Evolutionary conservation across 2,888 invertebrate species (phyloP).

Genomic region (Lycocerus yunnanus): DNA sequence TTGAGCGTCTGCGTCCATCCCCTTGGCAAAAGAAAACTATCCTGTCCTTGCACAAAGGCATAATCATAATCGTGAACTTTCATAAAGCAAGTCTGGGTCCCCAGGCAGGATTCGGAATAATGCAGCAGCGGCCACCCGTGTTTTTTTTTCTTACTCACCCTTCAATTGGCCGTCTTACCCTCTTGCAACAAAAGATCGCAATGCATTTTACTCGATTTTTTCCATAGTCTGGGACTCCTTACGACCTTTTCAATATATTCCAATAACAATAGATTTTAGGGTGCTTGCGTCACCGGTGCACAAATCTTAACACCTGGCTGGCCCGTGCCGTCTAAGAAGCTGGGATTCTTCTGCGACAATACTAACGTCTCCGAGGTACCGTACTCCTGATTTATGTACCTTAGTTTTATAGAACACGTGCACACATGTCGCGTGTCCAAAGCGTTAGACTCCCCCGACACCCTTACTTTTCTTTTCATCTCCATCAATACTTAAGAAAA

Average conservation of each 20-base stretch:
- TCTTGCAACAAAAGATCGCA: conserved; percentile 31
- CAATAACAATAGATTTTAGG: conserved; percentile 31
- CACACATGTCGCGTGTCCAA: conserved; percentile 19
- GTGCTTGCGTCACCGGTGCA: conserved; percentile 33
- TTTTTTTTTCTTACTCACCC: conserved; percentile 35
- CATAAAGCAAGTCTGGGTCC: conserved; percentile 35
- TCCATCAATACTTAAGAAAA: conserved; percentile 13
- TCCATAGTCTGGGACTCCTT: conserved; percentile 33
- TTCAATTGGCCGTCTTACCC: conserved; percentile 40
- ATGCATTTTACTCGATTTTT: conserved; percentile 34
- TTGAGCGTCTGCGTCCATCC: conserved; percentile 38
- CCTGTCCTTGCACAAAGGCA: conserved; percentile 36
- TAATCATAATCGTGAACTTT: conserved; percentile 39
- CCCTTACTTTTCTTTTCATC: conserved; percentile 20
- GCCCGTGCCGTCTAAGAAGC: conserved; percentile 37
- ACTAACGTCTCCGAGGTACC: conserved; percentile 29
- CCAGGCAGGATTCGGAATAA: conserved; percentile 28
- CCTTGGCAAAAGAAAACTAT: conserved; percentile 38
- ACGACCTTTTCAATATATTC: conserved; percentile 28
- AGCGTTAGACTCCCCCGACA: conserved; percentile 7
- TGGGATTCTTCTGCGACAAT: conserved; percentile 30
- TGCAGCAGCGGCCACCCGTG: conserved; percentile 32
- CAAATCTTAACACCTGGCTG: conserved; percentile 33
- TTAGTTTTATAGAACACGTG: neutral
- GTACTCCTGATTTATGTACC: conserved; percentile 8